Percentiles rank a stretch among this genome's conserved stretches.
Evolutionary conservation across 2,797 vertebrate species (phyloP).

Genomic region (Gymnothorax javanicus): DNA sequence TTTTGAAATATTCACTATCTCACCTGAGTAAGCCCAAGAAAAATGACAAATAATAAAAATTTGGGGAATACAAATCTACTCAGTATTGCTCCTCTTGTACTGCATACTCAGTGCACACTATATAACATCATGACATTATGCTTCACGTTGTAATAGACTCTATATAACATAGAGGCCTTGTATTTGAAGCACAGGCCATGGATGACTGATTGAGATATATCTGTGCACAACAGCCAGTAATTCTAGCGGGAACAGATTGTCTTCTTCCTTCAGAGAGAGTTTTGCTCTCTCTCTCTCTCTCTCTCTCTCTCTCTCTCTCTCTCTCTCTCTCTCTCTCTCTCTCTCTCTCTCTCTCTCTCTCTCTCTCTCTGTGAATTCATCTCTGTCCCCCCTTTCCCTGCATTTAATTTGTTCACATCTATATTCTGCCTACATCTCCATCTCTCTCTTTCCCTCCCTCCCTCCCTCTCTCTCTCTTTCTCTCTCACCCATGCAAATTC

Average conservation of each 20-base stretch:
- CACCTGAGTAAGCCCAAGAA: background rate
- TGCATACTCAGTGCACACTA: background rate
- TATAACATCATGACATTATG: background rate
- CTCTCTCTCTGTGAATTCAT: background rate
- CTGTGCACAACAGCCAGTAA: background rate
- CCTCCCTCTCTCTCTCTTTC: constrained; percentile 28
- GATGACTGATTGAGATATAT: background rate
- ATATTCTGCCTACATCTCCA: constrained; percentile 31
- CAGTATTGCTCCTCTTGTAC: background rate
- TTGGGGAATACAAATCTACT: background rate
- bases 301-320: background rate
- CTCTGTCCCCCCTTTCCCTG: background rate
- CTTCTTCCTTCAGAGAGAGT: background rate
- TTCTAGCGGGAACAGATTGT: background rate
- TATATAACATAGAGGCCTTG: background rate
- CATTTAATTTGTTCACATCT: constrained; percentile 15
- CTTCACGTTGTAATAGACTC: background rate
- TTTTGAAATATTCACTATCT: background rate
- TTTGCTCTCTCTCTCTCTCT: background rate
- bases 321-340: background rate
- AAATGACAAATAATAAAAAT: background rate
- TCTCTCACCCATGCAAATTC: constrained; percentile 20
- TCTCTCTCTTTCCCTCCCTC: constrained; percentile 10
- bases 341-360: no score
- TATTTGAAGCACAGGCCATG: background rate